Conservation (phyloP, 2,797 vertebrate genomes). For the Orestias chungarensis region DNA sequence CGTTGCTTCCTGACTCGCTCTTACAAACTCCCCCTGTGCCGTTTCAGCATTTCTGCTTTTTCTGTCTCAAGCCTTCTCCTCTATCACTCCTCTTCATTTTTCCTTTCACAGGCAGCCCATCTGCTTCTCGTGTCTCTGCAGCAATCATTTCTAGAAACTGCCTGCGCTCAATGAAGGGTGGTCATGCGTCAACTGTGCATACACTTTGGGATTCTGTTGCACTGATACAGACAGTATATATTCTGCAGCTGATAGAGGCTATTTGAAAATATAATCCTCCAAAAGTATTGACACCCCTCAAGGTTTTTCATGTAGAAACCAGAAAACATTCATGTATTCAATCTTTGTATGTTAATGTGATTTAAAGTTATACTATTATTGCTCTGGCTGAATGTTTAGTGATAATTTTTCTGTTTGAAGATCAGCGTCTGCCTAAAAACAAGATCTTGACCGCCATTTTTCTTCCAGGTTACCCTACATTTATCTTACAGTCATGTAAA, state of each 20-base stretch:
- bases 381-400: not conserved
- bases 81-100: conserved; percentile 46
- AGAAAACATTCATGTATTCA: not conserved
- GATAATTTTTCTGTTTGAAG: not conserved
- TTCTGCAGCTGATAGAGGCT: conserved; percentile 45
- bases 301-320: not conserved
- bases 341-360: not conserved
- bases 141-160: conserved; percentile 40
- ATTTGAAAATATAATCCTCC: conserved; percentile 27
- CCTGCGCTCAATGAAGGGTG: conserved; percentile 25
- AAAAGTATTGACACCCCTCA: not conserved
- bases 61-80: conserved; percentile 52
- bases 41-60: conserved; percentile 60
- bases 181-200: conserved; percentile 11
- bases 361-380: not conserved
- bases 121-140: conserved; percentile 60
- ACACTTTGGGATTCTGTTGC: conserved; percentile 5
- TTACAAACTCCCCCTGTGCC: conserved; percentile 42
- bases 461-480: not conserved
- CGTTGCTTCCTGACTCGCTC: conserved; percentile 41
- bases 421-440: not conserved
- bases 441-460: not conserved
- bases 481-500: not conserved
- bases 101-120: conserved; percentile 66
- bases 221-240: conserved; percentile 2